Percentiles rank a stretch among this genome's conserved stretches.
These are phyloP conservation scores for Lagria hirta DNA, from an alignment of 2,888 invertebrate species.

Conservation along the genomic window DNA sequence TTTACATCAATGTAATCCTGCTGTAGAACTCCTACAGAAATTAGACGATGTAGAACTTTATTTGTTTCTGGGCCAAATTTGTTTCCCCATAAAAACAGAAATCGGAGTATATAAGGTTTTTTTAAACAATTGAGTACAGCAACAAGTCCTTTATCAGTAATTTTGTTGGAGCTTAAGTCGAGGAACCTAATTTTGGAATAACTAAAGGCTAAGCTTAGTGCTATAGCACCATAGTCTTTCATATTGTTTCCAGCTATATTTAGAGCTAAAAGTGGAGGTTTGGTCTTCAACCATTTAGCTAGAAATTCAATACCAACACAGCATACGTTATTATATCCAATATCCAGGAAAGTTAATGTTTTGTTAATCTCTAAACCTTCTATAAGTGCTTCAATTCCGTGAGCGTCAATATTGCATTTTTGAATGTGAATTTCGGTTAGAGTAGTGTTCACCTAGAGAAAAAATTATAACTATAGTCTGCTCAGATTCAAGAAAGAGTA, in stretches of 20 bases:
- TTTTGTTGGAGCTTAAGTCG: conserved; percentile 60
- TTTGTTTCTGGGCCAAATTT: conserved; percentile 44
- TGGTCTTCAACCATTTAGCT: conserved; percentile 57
- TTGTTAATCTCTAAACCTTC: conserved; percentile 58
- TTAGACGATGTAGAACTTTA: conserved; percentile 39
- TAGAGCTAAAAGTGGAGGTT: conserved; percentile 57
- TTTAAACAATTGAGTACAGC: conserved; percentile 60
- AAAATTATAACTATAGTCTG: conserved; percentile 9
- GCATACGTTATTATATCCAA: conserved; percentile 63
- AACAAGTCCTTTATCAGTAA: conserved; percentile 58
- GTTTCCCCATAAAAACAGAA: conserved; percentile 55
- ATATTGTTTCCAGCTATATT: conserved; percentile 62
- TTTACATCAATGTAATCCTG: conserved; percentile 55
- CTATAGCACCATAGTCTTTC: conserved; percentile 59
- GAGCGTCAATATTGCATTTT: conserved; percentile 62
- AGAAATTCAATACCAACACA: conserved; percentile 61
- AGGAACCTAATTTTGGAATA: conserved; percentile 61
- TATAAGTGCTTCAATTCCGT: conserved; percentile 61
- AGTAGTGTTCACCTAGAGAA: conserved; percentile 48
- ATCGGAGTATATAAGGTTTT: conserved; percentile 55
- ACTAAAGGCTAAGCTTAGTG: conserved; percentile 58
- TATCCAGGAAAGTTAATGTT: conserved; percentile 60
- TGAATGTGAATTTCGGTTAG: conserved; percentile 61
- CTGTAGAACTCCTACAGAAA: no score
- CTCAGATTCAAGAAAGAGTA: no score